Evolutionary conservation across 2,888 invertebrate genomes (phyloP).

Genomic region (Lomographa bimaculata): DNA sequence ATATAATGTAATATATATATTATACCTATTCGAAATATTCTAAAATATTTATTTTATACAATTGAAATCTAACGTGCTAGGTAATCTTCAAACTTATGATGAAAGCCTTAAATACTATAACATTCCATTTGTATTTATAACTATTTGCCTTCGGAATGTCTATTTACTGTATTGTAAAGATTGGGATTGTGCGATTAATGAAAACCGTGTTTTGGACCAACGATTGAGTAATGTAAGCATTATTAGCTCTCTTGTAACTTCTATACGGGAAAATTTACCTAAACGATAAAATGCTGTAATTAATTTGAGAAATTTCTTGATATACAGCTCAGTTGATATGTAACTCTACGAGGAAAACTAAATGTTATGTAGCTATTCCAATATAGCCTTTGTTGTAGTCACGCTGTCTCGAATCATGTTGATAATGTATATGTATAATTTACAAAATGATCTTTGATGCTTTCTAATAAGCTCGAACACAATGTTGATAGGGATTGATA

Average conservation of each 20-base stretch:
- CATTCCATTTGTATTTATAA: conserved; percentile 79
- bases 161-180: conserved; percentile 58
- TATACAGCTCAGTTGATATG: too few relatives aligned
- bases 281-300: too few relatives aligned
- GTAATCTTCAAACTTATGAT: conserved; percentile 72
- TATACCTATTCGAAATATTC: conserved; percentile 16
- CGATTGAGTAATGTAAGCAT: conserved; percentile 43
- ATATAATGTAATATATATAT: conserved; percentile 13
- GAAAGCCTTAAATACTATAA: conserved; percentile 73
- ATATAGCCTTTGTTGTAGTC: too few relatives aligned
- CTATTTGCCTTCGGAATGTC: conserved; percentile 65
- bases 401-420: too few relatives aligned
- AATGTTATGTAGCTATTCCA: too few relatives aligned
- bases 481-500: too few relatives aligned
- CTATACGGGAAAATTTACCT: background rate
- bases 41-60: conserved; percentile 30
- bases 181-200: conserved; percentile 42
- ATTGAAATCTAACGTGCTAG: conserved; percentile 36
- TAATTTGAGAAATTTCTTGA: too few relatives aligned
- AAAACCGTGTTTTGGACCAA: conserved; percentile 67
- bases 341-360: too few relatives aligned
- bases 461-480: too few relatives aligned
- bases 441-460: too few relatives aligned
- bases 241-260: conserved; percentile 62
- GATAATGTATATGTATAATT: too few relatives aligned